Conservation (phyloP, 2,797 vertebrate genomes). For the Leuciscus waleckii region DNA sequence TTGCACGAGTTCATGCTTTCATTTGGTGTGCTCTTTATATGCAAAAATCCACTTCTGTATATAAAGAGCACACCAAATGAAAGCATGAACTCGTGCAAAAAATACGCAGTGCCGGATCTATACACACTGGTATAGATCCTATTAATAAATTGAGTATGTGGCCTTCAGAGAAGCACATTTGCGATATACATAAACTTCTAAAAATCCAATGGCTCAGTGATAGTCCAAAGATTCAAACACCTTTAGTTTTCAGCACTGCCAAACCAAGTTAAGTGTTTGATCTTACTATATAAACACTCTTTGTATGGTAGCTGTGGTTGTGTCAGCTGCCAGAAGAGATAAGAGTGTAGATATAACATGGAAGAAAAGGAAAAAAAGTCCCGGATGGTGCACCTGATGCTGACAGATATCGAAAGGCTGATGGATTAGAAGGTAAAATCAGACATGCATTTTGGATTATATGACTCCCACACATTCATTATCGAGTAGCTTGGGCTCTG, state of each 20-base stretch:
- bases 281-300: neutral
- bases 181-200: neutral
- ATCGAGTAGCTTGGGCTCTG: constrained; percentile 61
- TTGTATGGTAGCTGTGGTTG: constrained; percentile 6
- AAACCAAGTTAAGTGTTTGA: neutral
- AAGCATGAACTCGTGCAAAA: no score
- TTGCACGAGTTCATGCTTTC: no score
- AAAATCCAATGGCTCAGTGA: neutral
- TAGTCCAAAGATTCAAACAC: neutral
- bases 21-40: no score
- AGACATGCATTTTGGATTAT: constrained; percentile 40
- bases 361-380: constrained; percentile 20
- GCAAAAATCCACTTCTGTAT: no score
- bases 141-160: neutral
- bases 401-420: constrained; percentile 8
- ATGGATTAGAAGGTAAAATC: constrained; percentile 46
- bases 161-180: neutral
- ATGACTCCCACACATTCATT: constrained; percentile 46
- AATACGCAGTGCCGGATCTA: no score
- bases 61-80: no score
- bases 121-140: neutral
- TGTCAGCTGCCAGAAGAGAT: constrained; percentile 39
- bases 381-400: constrained; percentile 3
- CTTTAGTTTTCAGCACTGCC: constrained; percentile 1
- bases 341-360: constrained; percentile 10